Evolutionary conservation across 2,113 vertebrate genomes (phyloP), one percentile per base, ranked within the genome.

Genomic region (Eulemur rufifrons): DNA sequence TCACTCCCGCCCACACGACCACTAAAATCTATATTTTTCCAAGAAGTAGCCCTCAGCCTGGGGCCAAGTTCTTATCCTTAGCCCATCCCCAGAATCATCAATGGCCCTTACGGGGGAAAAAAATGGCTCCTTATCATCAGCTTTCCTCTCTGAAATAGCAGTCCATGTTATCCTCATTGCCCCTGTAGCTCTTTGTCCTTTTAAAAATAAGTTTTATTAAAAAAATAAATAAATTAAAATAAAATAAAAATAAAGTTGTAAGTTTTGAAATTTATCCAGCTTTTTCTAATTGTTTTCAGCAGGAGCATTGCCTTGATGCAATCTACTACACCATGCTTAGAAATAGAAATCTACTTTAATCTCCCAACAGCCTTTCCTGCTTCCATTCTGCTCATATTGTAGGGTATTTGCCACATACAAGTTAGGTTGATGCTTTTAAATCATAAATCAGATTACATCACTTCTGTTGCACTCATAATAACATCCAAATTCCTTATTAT

Each of bases 21-120:
- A 93, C 52, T 71, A 64, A 82, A 96, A 71, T 10, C 20, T 89
- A 92, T 95, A 54, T 95, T 94, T 94, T 52, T 14, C 6, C 66
- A 32, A 73, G 21, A 93, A 83, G 23, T 25, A 82, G 23, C 14
- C 32, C 73, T 95, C 47, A 86, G 34, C 29, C n/a, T 86, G 34
- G 25, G 12, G 34, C 14, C 45, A 95, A 77, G 47, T 89, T 96
- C 45, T 89, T 4, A 77, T 83, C 32, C n/a, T 83, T 34, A 73
- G 18, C 39, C 34, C n/a, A 25, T 32, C 7, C 12, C 2, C 25
- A 74, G 37, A 81, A 77, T 37, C 12, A 94, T 69, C 66, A 94
- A 61, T 73, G 37, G 52, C 50, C 21, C 56, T 84, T 34, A 64
- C 39, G 29, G 23, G 5, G 7, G 12, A 47, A 11, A 20, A 80